Percentiles rank a stretch among this genome's conserved stretches.
These are phyloP conservation scores for Cololabis saira DNA, from an alignment of 2,113 vertebrate species.

Conservation along the genomic window DNA sequence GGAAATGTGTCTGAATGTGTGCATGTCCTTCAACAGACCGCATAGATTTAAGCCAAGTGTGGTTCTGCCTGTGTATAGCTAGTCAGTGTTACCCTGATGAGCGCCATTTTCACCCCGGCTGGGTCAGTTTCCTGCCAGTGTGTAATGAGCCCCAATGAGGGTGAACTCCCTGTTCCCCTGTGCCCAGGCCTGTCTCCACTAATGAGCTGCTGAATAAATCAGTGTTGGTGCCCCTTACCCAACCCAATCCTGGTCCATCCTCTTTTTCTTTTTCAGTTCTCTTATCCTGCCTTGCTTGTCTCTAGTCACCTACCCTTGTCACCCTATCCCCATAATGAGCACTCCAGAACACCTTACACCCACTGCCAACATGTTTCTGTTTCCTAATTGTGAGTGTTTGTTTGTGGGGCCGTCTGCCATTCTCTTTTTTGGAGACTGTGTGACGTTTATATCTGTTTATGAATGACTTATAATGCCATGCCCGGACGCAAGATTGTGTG, in stretches of 20 bases:
- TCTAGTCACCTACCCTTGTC: slow-evolving; percentile 61
- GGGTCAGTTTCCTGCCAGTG: slow-evolving; percentile 70
- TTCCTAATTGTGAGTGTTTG: slow-evolving; percentile 76
- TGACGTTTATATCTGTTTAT: slow-evolving; percentile 47
- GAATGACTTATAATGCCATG: slow-evolving; percentile 38
- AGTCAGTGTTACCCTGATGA: slow-evolving; percentile 73
- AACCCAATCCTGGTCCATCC: slow-evolving; percentile 40
- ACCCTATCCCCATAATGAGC: slow-evolving; percentile 73
- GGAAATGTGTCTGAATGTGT: slow-evolving; percentile 11
- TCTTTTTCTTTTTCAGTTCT: slow-evolving; percentile 38
- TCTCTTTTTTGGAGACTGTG: slow-evolving; percentile 30
- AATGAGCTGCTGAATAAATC: slow-evolving; percentile 81
- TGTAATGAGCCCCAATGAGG: slow-evolving; percentile 79
- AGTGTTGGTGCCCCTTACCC: slow-evolving; percentile 49
- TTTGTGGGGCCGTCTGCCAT: slow-evolving; percentile 57
- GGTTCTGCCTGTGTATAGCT: slow-evolving; percentile 59
- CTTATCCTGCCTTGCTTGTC: slow-evolving; percentile 30
- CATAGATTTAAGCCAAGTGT: slow-evolving; percentile 42
- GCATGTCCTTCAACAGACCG: background rate
- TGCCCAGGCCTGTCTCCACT: slow-evolving; percentile 71
- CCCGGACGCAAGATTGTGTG: slow-evolving; percentile 20
- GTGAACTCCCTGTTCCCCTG: slow-evolving; percentile 69
- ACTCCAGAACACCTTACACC: slow-evolving; percentile 64
- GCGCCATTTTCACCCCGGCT: slow-evolving; percentile 65
- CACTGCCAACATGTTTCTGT: slow-evolving; percentile 34